Conservation (phyloP, 2,797 vertebrate genomes). For the Acipenser ruthenus region DNA sequence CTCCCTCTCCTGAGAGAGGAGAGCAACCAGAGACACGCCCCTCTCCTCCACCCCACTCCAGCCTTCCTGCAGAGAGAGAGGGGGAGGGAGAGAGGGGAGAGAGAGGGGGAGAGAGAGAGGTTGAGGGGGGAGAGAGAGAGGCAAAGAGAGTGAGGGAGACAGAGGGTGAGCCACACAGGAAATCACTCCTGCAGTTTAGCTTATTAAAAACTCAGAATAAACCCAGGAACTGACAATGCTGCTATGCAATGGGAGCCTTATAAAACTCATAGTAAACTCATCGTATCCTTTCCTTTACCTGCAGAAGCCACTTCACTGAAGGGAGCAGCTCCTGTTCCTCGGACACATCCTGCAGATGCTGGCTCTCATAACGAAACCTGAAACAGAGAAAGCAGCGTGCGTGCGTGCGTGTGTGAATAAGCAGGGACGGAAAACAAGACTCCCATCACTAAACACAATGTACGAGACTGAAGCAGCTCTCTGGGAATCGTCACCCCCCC, state of each 20-base stretch:
- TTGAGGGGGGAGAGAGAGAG: no score
- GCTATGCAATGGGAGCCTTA: no score
- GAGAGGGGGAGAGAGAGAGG: no score
- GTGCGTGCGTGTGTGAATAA: background rate
- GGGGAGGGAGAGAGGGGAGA: background rate
- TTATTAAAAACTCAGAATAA: no score
- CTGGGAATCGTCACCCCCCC: no score
- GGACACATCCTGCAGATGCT: constrained; percentile 51
- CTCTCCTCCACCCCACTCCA: constrained; percentile 59
- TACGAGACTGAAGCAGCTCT: no score
- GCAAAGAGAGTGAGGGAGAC: no score
- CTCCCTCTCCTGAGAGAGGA: constrained; percentile 37
- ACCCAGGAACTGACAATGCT: no score
- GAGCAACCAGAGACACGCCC: constrained; percentile 45
- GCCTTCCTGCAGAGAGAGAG: constrained; percentile 44
- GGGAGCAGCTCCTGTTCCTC: constrained; percentile 48
- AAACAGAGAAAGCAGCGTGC: background rate
- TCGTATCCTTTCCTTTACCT: constrained; percentile 46
- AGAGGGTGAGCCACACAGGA: no score
- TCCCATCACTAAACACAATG: background rate
- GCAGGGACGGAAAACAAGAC: background rate
- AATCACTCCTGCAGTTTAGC: no score
- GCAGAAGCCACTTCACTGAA: constrained; percentile 53
- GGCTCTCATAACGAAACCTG: constrained; percentile 55
- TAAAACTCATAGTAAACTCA: no score